Evolutionary conservation across 2,113 vertebrate species (phyloP).

Genomic region (Pangasianodon hypophthalmus): DNA sequence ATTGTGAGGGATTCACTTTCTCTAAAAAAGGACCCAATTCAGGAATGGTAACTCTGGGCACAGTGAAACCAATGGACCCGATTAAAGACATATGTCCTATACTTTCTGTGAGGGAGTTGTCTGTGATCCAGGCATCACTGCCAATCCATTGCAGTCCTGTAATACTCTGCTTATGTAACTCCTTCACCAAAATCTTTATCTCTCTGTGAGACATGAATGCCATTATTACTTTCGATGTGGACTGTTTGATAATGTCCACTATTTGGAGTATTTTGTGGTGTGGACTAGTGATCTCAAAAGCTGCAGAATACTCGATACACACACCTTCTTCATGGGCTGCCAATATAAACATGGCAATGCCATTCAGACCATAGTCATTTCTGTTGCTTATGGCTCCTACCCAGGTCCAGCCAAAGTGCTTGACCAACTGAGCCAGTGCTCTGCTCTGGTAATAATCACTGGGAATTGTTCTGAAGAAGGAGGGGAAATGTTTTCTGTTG

Average conservation of each 20-base stretch:
- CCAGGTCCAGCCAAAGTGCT: conserved; percentile 78
- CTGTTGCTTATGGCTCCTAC: conserved; percentile 73
- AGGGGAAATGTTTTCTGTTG: conserved; percentile 73
- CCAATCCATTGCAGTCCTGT: conserved; percentile 75
- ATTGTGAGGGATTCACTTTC: conserved; percentile 67
- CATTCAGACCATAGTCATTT: conserved; percentile 73
- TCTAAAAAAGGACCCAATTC: conserved; percentile 69
- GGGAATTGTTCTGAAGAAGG: conserved; percentile 78
- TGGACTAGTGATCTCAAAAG: conserved; percentile 71
- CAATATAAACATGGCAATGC: conserved; percentile 69
- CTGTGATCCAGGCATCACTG: conserved; percentile 80
- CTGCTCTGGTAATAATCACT: conserved; percentile 77
- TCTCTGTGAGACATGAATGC: conserved; percentile 77
- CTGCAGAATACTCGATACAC: conserved; percentile 73
- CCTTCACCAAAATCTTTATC: conserved; percentile 69
- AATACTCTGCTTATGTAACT: conserved; percentile 68
- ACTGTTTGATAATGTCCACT: conserved; percentile 63
- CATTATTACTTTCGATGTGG: conserved; percentile 73
- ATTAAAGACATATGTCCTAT: conserved; percentile 69
- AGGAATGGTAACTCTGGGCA: conserved; percentile 66
- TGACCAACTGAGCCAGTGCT: conserved; percentile 74
- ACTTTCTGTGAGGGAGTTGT: conserved; percentile 66
- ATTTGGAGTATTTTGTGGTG: conserved; percentile 62
- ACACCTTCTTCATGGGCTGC: conserved; percentile 70
- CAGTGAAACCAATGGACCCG: conserved; percentile 73